Evolutionary conservation across 1,140 invertebrate species (phyloP).

Genomic region (Dendroctonus ponderosae): DNA sequence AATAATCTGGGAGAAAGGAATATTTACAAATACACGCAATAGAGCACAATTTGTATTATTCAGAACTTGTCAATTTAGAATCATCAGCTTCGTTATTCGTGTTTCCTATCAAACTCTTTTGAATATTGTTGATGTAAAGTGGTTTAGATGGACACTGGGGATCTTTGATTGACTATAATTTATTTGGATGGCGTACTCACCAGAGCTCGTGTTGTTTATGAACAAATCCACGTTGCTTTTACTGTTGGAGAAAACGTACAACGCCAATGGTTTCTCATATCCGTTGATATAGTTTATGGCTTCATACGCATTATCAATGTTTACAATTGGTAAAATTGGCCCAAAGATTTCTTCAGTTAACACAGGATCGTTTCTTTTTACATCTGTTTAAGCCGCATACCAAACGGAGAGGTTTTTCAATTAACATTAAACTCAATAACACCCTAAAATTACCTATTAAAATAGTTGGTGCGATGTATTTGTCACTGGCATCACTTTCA

Average conservation of each 20-base stretch:
- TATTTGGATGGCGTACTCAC: slow-evolving; percentile 9
- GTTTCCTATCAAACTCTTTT: too few relatives aligned
- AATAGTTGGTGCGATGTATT: slow-evolving; percentile 82
- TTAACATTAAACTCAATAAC: not conserved
- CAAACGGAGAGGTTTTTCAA: not conserved
- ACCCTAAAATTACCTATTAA: slow-evolving; percentile 50
- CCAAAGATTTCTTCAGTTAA: slow-evolving; percentile 97
- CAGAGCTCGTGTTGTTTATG: slow-evolving; percentile 65
- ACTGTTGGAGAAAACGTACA: slow-evolving; percentile 78
- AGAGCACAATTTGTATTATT: too few relatives aligned
- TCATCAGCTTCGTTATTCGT: too few relatives aligned
- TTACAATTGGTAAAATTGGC: slow-evolving; percentile 85
- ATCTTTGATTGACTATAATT: not conserved
- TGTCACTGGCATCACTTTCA: slow-evolving; percentile 68
- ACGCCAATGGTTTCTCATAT: slow-evolving; percentile 73
- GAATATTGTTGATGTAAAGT: too few relatives aligned
- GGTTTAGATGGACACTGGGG: too few relatives aligned
- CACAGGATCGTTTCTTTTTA: slow-evolving; percentile 65
- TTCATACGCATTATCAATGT: slow-evolving; percentile 79
- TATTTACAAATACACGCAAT: too few relatives aligned
- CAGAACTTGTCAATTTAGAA: too few relatives aligned
- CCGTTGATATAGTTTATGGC: slow-evolving; percentile 84
- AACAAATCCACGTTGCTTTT: slow-evolving; percentile 60
- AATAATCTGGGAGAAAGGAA: too few relatives aligned
- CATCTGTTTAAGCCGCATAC: slow-evolving; percentile 54